Conservation (phyloP, 2,888 invertebrate genomes). For the Melanophora roralis region DNA sequence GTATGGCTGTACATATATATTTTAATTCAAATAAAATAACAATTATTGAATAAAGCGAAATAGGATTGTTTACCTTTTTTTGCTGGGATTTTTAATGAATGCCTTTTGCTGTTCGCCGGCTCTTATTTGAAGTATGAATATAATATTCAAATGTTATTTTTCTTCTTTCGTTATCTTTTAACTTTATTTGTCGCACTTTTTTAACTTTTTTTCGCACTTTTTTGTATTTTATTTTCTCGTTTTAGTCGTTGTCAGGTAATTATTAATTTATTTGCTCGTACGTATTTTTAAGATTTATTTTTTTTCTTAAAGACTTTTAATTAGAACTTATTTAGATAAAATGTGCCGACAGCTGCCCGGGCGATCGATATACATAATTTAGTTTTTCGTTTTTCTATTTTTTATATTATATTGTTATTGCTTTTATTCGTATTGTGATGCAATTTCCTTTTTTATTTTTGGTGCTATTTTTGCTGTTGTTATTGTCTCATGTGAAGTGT, state of each 20-base stretch:
- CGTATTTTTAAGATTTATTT: constrained; percentile 4
- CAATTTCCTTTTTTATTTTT: constrained; percentile 26
- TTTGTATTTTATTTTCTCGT: constrained; percentile 1
- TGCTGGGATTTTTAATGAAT: constrained; percentile 34
- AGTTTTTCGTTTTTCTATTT: not conserved
- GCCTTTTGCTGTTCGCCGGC: constrained; percentile 44
- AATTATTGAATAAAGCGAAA: not conserved
- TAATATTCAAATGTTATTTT: not conserved
- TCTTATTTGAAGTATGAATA: constrained; percentile 17
- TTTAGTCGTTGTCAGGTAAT: constrained; percentile 50
- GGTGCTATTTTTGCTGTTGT: not conserved
- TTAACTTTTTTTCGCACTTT: constrained; percentile 5
- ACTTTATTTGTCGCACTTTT: constrained; percentile 32
- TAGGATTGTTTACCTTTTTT: constrained; percentile 47
- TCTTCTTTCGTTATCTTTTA: constrained; percentile 29
- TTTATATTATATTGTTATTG: not conserved
- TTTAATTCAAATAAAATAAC: too few species aligned
- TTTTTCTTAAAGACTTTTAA: not conserved
- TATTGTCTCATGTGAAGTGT: not conserved
- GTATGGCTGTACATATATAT: too few species aligned
- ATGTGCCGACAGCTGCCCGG: constrained; percentile 34
- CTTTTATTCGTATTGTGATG: constrained; percentile 30
- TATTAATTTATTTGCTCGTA: constrained; percentile 3
- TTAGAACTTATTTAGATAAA: constrained; percentile 13
- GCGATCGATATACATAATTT: constrained; percentile 24